A percentile compares a stretch with the other conserved stretches of the same genome.
These are phyloP conservation scores for Calephelis perditalis DNA, from an alignment of 2,888 invertebrate species.

Conservation along the genomic window DNA sequence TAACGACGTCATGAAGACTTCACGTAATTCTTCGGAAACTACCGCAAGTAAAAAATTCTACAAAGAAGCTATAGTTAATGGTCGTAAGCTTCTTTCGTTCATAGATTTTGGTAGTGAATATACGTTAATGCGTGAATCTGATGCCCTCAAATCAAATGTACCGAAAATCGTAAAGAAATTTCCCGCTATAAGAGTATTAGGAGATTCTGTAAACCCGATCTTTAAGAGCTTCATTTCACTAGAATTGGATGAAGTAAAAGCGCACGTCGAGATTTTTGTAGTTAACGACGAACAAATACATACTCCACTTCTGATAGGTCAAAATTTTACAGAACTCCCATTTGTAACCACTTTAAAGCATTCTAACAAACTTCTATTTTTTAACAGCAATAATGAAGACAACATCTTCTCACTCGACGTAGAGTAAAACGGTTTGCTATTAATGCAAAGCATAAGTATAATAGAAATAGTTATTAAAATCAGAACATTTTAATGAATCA, in stretches of 20 bases:
- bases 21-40: too few relatives aligned
- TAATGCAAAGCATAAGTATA: too few relatives aligned
- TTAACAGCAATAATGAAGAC: neutral
- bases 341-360: neutral
- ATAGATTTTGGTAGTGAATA: constrained; percentile 17
- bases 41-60: too few relatives aligned
- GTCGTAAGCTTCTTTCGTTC: neutral
- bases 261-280: neutral
- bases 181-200: constrained; percentile 2
- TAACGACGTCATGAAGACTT: too few relatives aligned
- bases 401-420: too few relatives aligned
- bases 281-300: neutral
- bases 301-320: neutral
- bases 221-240: neutral
- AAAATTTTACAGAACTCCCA: constrained; percentile 1
- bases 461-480: too few relatives aligned
- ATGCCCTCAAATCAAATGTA: neutral
- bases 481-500: too few relatives aligned
- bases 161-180: too few relatives aligned
- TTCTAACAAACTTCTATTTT: neutral
- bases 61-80: neutral
- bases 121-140: neutral
- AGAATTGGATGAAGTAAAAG: neutral
- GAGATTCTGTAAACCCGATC: neutral
- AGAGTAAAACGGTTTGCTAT: too few relatives aligned